phyloP scores from a whole-genome alignment of 1,140 invertebrate species.

The Neodiprion lecontei region DNA sequence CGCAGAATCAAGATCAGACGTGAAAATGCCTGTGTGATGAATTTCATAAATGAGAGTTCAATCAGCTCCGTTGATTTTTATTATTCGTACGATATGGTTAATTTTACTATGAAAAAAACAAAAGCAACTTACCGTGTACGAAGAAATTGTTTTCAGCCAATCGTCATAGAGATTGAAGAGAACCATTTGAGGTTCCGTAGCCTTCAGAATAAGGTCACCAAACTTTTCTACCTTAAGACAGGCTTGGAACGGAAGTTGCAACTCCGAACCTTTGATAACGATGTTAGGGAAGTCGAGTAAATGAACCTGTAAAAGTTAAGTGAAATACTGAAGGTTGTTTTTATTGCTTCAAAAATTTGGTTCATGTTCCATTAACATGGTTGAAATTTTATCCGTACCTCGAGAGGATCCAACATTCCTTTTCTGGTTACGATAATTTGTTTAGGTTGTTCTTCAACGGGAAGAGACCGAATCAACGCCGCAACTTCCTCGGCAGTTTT shows the following conservation, averaged over 20 bases:
- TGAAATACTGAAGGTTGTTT: slow-evolving; percentile 24
- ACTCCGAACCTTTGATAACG: slow-evolving; percentile 98
- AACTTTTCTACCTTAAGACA: slow-evolving; percentile 99
- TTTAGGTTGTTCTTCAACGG: slow-evolving; percentile 99
- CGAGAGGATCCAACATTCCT: slow-evolving; percentile 98
- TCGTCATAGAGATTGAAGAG: slow-evolving; percentile 99
- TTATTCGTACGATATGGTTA: background rate
- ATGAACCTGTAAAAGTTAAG: slow-evolving; percentile 71
- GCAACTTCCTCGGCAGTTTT: slow-evolving; percentile 99
- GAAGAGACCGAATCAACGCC: slow-evolving; percentile 96
- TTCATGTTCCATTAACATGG: slow-evolving; percentile 9
- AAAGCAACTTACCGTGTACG: slow-evolving; percentile 75
- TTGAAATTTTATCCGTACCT: slow-evolving; percentile 59
- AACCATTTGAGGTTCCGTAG: slow-evolving; percentile 99
- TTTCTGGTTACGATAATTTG: slow-evolving; percentile 99
- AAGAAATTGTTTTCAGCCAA: slow-evolving; percentile 97
- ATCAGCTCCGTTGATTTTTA: background rate
- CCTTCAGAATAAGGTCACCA: slow-evolving; percentile 98
- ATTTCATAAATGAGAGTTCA: slow-evolving; percentile 13
- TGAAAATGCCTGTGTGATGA: slow-evolving; percentile 82
- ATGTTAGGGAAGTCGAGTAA: slow-evolving; percentile 99
- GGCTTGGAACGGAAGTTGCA: slow-evolving; percentile 99
- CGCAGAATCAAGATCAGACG: slow-evolving; percentile 95
- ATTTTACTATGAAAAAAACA: slow-evolving; percentile 9
- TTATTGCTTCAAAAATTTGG: background rate